Base-by-base conservation (phyloP, 2,888 invertebrate species). In the Esperia sulphurella region DNA sequence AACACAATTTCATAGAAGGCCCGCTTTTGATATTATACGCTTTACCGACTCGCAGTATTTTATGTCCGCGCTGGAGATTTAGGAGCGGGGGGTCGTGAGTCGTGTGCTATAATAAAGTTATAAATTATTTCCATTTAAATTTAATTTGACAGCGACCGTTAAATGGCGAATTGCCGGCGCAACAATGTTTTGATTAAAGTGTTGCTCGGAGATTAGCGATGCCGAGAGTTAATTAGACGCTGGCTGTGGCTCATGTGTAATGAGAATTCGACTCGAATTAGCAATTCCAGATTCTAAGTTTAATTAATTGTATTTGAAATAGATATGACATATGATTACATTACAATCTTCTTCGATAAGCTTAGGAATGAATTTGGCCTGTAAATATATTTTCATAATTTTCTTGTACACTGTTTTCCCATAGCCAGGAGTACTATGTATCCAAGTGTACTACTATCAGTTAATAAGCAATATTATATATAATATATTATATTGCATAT, bases 101-200 rank as follows among this genome's bases (percentile, higher is more conserved):
- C 78, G 80, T 78, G 71, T 80, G 77, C 81, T 62, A 79, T 84
- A 85, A 85, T 85, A 86, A 84, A 82, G 82, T 81, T 71, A 86
- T 86, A 83, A 85, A 86, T 87, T 86, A 86, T 83, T 82, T 76
- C 80, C 80, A 83, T 85, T 87, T 81, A 83, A 87, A 86, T 84
- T 87, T 84, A 87, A 87, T 87, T 86, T 87, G 87, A 83, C 86
- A 82, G 79, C 74, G 67, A 73, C 75, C 75, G 77, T 79, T 82
- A 79, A 83, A 77, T 73, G 71, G 67, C 65, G 67, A 71, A 77
- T 73, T 75, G 76, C 68, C 69, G 58, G 65, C 63, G 67, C 66
- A 47, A 47, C 75, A 70, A 71, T 75, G 75, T 79, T 82, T 79
- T 81, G 82, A 83, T 85, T 83, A 81, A 81, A 81, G 60, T 71